Base-by-base conservation (phyloP, 2,797 vertebrate genomes). In the Tarsius wallacei region DNA sequence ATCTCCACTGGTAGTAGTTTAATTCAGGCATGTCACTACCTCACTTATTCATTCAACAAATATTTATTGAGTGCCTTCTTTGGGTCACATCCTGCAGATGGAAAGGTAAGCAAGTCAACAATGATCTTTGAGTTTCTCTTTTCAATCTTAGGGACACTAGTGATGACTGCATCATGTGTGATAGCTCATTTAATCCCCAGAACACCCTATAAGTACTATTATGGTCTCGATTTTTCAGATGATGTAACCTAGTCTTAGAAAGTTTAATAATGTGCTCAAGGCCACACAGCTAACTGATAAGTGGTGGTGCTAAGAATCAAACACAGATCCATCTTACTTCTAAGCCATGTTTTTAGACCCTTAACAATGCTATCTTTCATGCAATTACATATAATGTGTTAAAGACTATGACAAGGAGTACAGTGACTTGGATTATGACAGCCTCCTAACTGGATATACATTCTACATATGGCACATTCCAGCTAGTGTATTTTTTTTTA, bases 261-360 rank as follows among this genome's bases (percentile, higher is more conserved):
- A 87, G 57, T 88, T 91, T 93, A 94, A 96, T 92, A 42, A 94
- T 77, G 76, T 96, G 83, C 31, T 87, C 74, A 93, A 66, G 77
- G 14, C 68, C 85, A 81, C 66, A 89, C 0, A 87, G 53, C 31
- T 92, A 70, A 71, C n/a, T 91, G 36, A 47, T 71, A 94, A 70
- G 21, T 94, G n/a, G 64, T 80, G 7, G 61, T 55, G 4, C 82
- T 61, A 95, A 42, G 80, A 84, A 97, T 81, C 55, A 87, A 33
- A 91, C 16, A 49, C 15, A 93, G 47, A 83, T 71, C 31, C 11
- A 59, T 15, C 63, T 78, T 86, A 77, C 26, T 94, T 94, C 85
- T 87, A 96, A 95, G 28, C 28, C 42, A 93, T 63, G 64, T 51
- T 84, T 85, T 83, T 86, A 88, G 89, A 77, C 53, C 82, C 53